Evolutionary conservation across 37 sponge, comb jelly and placozoan species (phyloP), one percentile per base, ranked within the genome.

Genomic region (Ianthella basta): DNA sequence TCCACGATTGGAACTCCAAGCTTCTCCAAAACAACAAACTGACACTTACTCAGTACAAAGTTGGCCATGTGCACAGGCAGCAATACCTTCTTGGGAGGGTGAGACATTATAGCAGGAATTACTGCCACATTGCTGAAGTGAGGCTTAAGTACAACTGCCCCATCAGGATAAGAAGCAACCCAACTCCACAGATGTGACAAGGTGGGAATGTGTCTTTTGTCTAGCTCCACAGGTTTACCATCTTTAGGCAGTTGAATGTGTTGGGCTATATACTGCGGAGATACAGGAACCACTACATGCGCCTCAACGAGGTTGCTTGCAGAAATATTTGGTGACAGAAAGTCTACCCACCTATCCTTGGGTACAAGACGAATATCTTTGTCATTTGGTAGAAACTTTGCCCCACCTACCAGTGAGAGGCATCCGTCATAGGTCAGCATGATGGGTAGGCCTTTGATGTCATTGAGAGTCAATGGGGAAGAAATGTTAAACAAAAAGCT

Each of bases 211-310:
- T 36, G 40, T 4, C 10, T 50, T 1, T 50, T 25, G n/a, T 75
- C 54, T 24, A 53, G 40, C 16, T 24, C 53, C 12, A 75, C 38
- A 21, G 53, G 78, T 0, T 18, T 14, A 75, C n/a, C n/a, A 40
- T 53, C 44, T 41, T 75, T 75, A 53, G 78, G 78, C 20, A 75
- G 53, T 23, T 75, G 33, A 20, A 75, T 75, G 54, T 75, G 53
- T 44, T 75, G 78, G 37, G 78, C 78, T 53, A 53, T 24, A 75
- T 75, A 50, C 21, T 24, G 44, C 1, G 78, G 78, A 36, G 33
- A 12, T 19, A 75, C 54, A 39, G 53, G 44, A 39, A 36, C 40
- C n/a, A 40, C 53, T 8, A 36, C 54, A 34, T 33, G 5, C 5
- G 72, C 4, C 3, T 23, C 1, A 21, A 40, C 1, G 6, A 41